A percentile compares a stretch with the other conserved stretches of the same genome.
These are phyloP conservation scores for Leptinotarsa juncta DNA, from an alignment of 2,888 invertebrate genomes.

Conservation along the genomic window DNA sequence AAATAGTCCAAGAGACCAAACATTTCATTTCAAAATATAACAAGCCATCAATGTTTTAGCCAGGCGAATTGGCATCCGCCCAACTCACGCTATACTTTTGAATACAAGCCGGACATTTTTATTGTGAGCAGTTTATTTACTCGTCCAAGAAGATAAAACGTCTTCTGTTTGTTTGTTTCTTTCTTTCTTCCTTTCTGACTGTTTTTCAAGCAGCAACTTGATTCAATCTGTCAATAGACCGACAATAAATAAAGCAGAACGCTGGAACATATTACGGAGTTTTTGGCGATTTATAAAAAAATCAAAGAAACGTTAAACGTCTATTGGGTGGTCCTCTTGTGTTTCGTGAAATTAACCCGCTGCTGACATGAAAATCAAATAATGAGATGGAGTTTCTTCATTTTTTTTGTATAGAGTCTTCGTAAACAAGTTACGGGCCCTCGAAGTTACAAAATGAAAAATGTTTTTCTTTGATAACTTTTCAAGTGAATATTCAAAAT, in stretches of 20 bases:
- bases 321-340: neutral
- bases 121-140: slow-evolving; percentile 40
- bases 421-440: too few relatives aligned
- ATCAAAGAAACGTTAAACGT: neutral
- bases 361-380: neutral
- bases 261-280: neutral
- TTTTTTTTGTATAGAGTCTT: too few relatives aligned
- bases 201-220: slow-evolving; percentile 40
- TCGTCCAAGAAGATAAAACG: slow-evolving; percentile 34
- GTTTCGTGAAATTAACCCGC: neutral
- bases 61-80: slow-evolving; percentile 31
- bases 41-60: neutral
- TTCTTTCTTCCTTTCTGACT: slow-evolving; percentile 29
- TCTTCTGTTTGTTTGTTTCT: slow-evolving; percentile 33
- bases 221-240: slow-evolving; percentile 28
- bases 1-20: too few relatives aligned
- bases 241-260: slow-evolving; percentile 13
- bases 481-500: too few relatives aligned
- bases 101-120: slow-evolving; percentile 35
- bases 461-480: too few relatives aligned
- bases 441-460: too few relatives aligned
- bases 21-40: too few relatives aligned
- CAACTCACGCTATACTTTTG: slow-evolving; percentile 30
- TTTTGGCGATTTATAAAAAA: neutral
- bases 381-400: too few relatives aligned